Evolutionary conservation across 2,888 invertebrate genomes (phyloP).

Genomic region (Iselma pallidipennis): DNA sequence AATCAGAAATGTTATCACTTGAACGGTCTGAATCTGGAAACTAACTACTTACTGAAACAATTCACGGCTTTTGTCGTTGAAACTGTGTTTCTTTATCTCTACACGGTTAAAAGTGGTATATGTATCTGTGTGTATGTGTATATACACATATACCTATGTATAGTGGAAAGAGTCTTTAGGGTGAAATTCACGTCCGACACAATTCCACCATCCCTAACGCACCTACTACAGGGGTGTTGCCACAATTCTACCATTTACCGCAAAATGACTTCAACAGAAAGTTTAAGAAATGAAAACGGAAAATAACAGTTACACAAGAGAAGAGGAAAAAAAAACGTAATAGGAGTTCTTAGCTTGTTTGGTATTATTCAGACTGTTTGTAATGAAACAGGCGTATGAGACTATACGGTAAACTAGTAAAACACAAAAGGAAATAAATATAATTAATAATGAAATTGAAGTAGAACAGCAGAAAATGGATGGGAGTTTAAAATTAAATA

Average conservation of each 20-base stretch:
- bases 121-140: background rate
- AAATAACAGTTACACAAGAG: background rate
- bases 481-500: background rate
- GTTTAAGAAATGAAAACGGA: background rate
- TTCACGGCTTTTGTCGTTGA: conserved; percentile 22
- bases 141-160: background rate
- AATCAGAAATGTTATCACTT: conserved; percentile 5
- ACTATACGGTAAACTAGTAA: no score
- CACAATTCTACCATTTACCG: background rate
- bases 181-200: background rate
- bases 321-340: background rate
- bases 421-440: no score
- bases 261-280: background rate
- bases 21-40: conserved; percentile 29
- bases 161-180: background rate
- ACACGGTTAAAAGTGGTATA: background rate
- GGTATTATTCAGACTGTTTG: no score
- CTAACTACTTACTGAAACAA: conserved; percentile 31
- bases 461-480: background rate
- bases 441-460: background rate
- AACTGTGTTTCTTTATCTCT: background rate
- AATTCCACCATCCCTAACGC: background rate
- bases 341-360: no score
- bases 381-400: no score
- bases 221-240: background rate